phyloP scores from a whole-genome alignment of 2,888 invertebrate species.

The Amiota minor region DNA sequence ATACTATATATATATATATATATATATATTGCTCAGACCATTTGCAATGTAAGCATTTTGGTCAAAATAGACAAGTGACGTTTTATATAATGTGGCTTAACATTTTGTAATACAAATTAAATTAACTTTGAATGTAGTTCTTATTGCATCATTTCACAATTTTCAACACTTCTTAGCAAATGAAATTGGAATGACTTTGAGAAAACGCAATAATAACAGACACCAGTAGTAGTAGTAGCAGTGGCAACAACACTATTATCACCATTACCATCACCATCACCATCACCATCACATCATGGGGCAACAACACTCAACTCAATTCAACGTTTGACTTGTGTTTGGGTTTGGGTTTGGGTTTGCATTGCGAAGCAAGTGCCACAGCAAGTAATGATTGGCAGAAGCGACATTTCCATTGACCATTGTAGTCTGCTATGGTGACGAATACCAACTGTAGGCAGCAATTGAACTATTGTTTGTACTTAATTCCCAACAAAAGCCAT shows the following conservation, averaged over 20 bases:
- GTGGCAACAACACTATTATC: background rate
- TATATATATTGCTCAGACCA: no score
- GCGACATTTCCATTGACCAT: background rate
- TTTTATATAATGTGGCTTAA: slow-evolving; percentile 33
- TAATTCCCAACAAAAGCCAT: slow-evolving; percentile 15
- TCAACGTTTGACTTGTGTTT: no score
- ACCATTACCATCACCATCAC: no score
- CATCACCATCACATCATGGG: no score
- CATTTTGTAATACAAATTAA: slow-evolving; percentile 54
- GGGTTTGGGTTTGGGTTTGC: background rate
- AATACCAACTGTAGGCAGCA: background rate
- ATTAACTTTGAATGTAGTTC: slow-evolving; percentile 42
- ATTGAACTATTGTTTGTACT: slow-evolving; percentile 17
- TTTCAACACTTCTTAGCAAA: slow-evolving; percentile 9
- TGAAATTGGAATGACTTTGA: slow-evolving; percentile 19
- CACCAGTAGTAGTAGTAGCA: background rate
- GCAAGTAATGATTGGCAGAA: background rate
- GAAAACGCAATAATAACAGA: background rate
- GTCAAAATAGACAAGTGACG: slow-evolving; percentile 7
- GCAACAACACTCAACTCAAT: no score
- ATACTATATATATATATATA: no score
- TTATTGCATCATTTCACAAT: background rate
- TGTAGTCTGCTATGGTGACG: background rate
- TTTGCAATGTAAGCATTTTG: background rate
- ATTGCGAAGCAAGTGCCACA: background rate